Evolutionary conservation across 2,888 invertebrate species (phyloP).

Genomic region (Phanerotoma sp.): DNA sequence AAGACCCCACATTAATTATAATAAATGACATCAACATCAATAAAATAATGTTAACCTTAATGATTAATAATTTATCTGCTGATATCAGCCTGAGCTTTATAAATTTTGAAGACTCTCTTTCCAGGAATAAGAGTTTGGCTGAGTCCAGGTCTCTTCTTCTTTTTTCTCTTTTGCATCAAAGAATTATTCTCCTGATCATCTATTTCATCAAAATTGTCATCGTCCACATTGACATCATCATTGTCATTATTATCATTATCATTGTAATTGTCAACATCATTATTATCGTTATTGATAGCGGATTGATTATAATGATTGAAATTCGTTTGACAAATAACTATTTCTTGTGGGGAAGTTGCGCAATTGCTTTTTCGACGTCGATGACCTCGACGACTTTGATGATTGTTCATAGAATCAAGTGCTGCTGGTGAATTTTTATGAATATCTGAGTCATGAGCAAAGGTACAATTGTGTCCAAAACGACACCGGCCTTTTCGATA

Average conservation of each 20-base stretch:
- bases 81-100: constrained; percentile 60
- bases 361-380: no score
- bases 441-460: constrained; percentile 86
- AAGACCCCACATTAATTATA: no score
- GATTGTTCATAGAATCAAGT: constrained; percentile 61
- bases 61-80: no score
- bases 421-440: constrained; percentile 64
- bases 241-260: constrained; percentile 56
- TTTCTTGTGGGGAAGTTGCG: constrained; percentile 51
- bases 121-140: constrained; percentile 76
- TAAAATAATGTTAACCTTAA: no score
- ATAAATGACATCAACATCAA: neutral
- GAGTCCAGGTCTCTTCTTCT: constrained; percentile 77
- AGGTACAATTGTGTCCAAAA: constrained; percentile 90
- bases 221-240: constrained; percentile 60
- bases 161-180: constrained; percentile 56
- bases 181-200: constrained; percentile 60
- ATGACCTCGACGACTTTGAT: no score
- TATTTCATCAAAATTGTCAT: constrained; percentile 51
- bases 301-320: constrained; percentile 42
- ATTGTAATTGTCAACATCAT: constrained; percentile 17
- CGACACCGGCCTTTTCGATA: constrained; percentile 87
- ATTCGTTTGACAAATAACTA: constrained; percentile 53
- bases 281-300: no score
- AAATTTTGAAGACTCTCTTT: constrained; percentile 82